These are phyloP conservation scores for Tauraco erythrolophus DNA, from an alignment of 2,113 vertebrate species.

Conservation along the genomic window DNA sequence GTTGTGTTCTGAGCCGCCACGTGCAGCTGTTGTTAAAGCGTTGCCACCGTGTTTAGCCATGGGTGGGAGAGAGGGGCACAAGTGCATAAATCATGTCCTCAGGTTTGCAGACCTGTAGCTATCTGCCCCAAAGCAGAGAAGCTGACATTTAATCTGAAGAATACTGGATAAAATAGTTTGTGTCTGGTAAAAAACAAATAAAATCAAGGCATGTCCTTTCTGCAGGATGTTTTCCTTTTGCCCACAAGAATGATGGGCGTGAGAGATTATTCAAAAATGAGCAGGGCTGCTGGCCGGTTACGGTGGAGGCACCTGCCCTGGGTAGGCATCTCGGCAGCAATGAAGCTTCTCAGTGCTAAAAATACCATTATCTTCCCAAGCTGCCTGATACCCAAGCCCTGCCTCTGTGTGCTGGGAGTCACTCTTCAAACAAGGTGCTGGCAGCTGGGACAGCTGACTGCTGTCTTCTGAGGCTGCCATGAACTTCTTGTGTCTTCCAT, in stretches of 20 bases:
- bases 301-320: not conserved
- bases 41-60: not conserved
- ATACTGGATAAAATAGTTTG: not conserved
- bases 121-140: not conserved
- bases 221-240: slow-evolving; percentile 18
- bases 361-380: not conserved
- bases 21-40: slow-evolving; percentile 1
- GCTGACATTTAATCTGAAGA: not conserved
- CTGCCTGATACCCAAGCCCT: not conserved
- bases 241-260: not conserved
- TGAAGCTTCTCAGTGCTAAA: not conserved
- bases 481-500: not conserved
- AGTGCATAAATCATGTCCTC: not conserved
- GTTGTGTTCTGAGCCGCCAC: slow-evolving; percentile 10
- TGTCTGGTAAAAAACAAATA: not conserved
- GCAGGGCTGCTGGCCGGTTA: not conserved
- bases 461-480: not conserved
- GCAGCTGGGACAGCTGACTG: not conserved
- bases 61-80: slow-evolving; percentile 10
- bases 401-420: not conserved
- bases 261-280: slow-evolving; percentile 38
- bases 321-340: not conserved
- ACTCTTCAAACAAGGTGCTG: not conserved
- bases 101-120: not conserved
- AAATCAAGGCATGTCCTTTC: not conserved